A percentile compares a stretch with the other conserved stretches of the same genome.
Conservation (phyloP, 2,888 invertebrate species). For the Spilarctia lutea region DNA sequence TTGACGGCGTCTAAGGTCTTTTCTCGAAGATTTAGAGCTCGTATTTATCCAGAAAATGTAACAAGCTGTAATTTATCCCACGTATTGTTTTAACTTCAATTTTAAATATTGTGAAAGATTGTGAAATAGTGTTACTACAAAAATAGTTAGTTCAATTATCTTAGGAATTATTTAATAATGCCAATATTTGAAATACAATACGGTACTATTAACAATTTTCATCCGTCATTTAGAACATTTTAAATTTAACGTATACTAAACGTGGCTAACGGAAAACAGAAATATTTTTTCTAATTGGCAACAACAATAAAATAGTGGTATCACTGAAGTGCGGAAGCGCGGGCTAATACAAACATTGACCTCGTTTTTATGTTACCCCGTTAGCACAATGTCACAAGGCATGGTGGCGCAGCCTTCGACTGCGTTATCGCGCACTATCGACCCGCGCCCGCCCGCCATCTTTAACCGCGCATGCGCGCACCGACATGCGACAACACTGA, state of each 20-base stretch:
- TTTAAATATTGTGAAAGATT: no score
- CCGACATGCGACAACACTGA: conserved; percentile 79
- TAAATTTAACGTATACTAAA: neutral
- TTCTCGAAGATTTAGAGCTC: no score
- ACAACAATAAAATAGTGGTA: conserved; percentile 44
- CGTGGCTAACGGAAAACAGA: neutral
- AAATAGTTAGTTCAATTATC: no score
- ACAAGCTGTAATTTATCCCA: no score
- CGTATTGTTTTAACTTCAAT: no score
- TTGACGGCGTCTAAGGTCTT: no score
- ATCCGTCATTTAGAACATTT: neutral
- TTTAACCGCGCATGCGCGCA: conserved; percentile 71
- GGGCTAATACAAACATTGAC: conserved; percentile 77
- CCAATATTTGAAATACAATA: no score
- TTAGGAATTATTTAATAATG: no score
- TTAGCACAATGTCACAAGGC: conserved; percentile 74
- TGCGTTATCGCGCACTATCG: conserved; percentile 77
- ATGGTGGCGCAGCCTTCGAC: conserved; percentile 77
- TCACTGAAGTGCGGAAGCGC: conserved; percentile 67
- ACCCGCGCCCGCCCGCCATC: conserved; percentile 65
- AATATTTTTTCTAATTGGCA: conserved; percentile 34
- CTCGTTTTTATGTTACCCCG: conserved; percentile 79
- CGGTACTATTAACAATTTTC: neutral
- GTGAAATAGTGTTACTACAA: no score
- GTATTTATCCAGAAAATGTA: no score